These are phyloP conservation scores for Drosophila meridiana DNA, from an alignment of 2,888 invertebrate genomes.

Conservation along the genomic window DNA sequence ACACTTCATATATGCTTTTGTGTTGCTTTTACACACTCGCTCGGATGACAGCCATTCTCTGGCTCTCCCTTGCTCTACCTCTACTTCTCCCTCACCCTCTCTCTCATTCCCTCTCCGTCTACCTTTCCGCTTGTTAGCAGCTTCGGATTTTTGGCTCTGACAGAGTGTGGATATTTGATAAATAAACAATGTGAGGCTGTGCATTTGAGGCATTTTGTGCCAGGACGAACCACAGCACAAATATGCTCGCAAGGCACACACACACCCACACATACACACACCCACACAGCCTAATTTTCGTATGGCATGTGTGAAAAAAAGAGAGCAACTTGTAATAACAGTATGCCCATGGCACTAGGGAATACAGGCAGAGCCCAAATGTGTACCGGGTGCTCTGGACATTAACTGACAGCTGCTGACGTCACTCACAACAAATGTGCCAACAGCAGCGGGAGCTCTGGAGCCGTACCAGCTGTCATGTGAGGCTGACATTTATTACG, in stretches of 20 bases:
- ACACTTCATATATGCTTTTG: constrained; percentile 6
- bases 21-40: constrained; percentile 25
- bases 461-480: constrained; percentile 1
- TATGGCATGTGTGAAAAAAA: constrained; percentile 43
- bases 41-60: no score
- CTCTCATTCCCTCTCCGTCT: background rate
- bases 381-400: constrained; percentile 26
- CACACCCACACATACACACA: background rate
- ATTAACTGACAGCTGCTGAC: constrained; percentile 61
- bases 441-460: background rate
- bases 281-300: constrained; percentile 50
- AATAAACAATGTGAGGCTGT: constrained; percentile 69
- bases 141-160: constrained; percentile 52
- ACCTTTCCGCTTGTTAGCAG: background rate
- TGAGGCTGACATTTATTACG: constrained; percentile 54
- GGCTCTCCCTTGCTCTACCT: no score
- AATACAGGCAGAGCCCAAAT: constrained; percentile 23
- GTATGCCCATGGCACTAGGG: constrained; percentile 19
- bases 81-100: no score
- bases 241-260: constrained; percentile 24
- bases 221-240: constrained; percentile 35
- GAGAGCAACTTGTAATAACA: constrained; percentile 10
- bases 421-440: constrained; percentile 47
- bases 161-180: constrained; percentile 75
- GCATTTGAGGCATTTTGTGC: constrained; percentile 32